Evolutionary conservation across 1,140 invertebrate genomes (phyloP).

Genomic region (Eumaeus atala): DNA sequence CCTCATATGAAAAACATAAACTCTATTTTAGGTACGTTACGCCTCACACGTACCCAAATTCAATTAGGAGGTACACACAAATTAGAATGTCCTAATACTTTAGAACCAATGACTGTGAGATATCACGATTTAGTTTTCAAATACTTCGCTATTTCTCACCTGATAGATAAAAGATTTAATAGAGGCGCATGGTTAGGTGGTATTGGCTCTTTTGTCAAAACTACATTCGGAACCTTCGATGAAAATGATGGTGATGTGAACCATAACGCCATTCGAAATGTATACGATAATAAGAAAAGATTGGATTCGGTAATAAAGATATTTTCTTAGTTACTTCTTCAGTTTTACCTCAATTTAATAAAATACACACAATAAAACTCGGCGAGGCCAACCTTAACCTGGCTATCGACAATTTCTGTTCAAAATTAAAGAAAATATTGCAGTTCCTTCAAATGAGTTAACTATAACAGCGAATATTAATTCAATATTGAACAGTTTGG

Average conservation of each 20-base stretch:
- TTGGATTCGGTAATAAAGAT: constrained; percentile 19
- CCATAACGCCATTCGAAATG: constrained; percentile 21
- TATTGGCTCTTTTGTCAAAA: constrained; percentile 24
- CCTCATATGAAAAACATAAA: constrained; percentile 24
- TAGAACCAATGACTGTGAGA: constrained; percentile 21
- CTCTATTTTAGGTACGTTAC: constrained; percentile 14
- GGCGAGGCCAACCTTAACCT: constrained; percentile 24
- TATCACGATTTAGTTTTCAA: constrained; percentile 23
- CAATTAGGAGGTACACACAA: constrained; percentile 15
- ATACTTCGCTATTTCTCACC: constrained; percentile 24
- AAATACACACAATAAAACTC: constrained; percentile 22
- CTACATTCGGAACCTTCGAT: constrained; percentile 25
- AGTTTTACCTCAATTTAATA: constrained; percentile 19
- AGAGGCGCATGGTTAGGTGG: constrained; percentile 24
- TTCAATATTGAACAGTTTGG: constrained; percentile 20
- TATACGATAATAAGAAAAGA: constrained; percentile 19
- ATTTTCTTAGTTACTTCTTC: constrained; percentile 26
- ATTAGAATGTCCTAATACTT: constrained; percentile 19
- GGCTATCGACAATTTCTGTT: constrained; percentile 26
- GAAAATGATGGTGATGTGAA: constrained; percentile 26
- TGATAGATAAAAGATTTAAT: constrained; percentile 13
- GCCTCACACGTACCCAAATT: constrained; percentile 21
- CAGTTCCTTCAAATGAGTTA: constrained; percentile 18
- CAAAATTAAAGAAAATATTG: constrained; percentile 23
- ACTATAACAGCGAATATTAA: constrained; percentile 7